Evolutionary conservation across 2,113 vertebrate genomes (phyloP).

Genomic region (Eurystomus gularis): DNA sequence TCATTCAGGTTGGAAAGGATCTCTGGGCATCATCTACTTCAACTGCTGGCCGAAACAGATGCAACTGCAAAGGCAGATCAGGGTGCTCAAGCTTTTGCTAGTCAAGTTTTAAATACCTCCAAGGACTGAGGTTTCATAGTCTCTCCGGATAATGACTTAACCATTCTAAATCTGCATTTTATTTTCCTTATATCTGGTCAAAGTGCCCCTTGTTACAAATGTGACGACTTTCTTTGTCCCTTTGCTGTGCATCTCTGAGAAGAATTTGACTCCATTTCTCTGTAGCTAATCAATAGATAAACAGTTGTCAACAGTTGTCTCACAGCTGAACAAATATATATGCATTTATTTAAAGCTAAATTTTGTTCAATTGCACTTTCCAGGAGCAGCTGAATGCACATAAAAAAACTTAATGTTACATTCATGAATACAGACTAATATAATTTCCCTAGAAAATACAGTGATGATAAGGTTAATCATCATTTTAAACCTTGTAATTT

Average conservation of each 20-base stretch:
- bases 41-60: not conserved
- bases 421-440: slow-evolving; percentile 18
- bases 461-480: slow-evolving; percentile 61
- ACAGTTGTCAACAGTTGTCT: not conserved
- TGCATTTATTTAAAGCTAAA: not conserved
- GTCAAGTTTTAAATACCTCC: not conserved
- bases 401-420: slow-evolving; percentile 24
- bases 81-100: not conserved
- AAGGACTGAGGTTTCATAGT: not conserved
- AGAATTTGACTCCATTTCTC: not conserved
- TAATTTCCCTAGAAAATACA: slow-evolving; percentile 50
- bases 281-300: not conserved
- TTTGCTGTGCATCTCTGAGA: not conserved
- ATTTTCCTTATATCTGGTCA: not conserved
- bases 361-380: not conserved
- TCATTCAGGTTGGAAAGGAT: not conserved
- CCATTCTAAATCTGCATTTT: not conserved
- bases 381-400: not conserved
- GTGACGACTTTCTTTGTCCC: not conserved
- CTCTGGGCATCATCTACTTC: not conserved
- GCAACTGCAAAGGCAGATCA: not conserved
- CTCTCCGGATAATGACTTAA: not conserved
- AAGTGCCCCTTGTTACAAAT: not conserved
- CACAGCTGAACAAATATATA: not conserved
- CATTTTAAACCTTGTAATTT: slow-evolving; percentile 49